Percentiles rank a stretch among this genome's conserved stretches.
Conservation (phyloP, 1,140 invertebrate species). For the Drosophila nebulosa region DNA sequence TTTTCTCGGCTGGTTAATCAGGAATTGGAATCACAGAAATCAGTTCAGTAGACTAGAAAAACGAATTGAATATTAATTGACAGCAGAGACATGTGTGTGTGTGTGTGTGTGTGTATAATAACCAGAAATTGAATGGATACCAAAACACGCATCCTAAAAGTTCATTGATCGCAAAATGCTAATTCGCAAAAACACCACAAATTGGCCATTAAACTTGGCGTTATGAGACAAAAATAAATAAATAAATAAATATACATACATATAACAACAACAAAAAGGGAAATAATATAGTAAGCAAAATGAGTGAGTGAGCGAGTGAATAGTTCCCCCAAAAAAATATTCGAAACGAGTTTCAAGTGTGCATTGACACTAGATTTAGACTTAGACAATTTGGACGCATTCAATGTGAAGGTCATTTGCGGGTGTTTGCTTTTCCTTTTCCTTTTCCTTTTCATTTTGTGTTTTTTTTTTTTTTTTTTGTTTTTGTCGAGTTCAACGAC, state of each 20-base stretch:
- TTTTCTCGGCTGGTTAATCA: neutral
- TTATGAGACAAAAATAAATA: constrained; percentile 50
- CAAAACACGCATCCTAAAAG: constrained; percentile 37
- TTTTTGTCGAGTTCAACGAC: neutral
- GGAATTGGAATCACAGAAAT: constrained; percentile 30
- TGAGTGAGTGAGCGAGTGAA: neutral
- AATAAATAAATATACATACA: constrained; percentile 59
- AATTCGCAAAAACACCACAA: constrained; percentile 46
- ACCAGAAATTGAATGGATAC: constrained; percentile 31
- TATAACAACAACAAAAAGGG: neutral
- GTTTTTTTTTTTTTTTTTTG: constrained; percentile 16
- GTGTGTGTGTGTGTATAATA: constrained; percentile 46
- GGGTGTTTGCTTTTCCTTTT: constrained; percentile 28
- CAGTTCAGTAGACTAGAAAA: constrained; percentile 38
- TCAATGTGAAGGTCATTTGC: constrained; percentile 69
- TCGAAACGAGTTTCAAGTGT: constrained; percentile 57
- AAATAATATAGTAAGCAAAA: constrained; percentile 1
- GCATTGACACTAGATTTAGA: constrained; percentile 54
- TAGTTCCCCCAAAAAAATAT: constrained; percentile 17
- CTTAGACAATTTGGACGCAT: constrained; percentile 47
- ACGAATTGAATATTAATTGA: constrained; percentile 24
- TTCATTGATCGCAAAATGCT: constrained; percentile 72
- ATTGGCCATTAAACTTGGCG: constrained; percentile 45
- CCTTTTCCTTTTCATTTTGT: constrained; percentile 33
- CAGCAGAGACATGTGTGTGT: constrained; percentile 13